Evolutionary conservation across 2,797 vertebrate species (phyloP).

Genomic region (Scleropages formosus): DNA sequence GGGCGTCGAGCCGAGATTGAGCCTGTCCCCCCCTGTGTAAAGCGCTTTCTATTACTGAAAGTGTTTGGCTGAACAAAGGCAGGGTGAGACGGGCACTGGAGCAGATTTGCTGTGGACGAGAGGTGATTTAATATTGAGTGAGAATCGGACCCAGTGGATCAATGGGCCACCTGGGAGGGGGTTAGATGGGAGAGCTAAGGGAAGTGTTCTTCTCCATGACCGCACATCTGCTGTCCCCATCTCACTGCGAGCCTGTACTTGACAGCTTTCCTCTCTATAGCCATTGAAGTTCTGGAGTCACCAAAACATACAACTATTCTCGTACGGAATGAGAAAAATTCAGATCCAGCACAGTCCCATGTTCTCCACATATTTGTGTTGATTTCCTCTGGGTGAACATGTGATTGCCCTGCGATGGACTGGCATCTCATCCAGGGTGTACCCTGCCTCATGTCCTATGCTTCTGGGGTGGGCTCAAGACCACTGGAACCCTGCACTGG

Average conservation of each 20-base stretch:
- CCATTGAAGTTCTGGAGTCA: background rate
- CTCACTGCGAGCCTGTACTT: background rate
- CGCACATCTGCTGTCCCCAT: background rate
- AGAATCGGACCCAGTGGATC: conserved; percentile 60
- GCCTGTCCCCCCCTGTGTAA: conserved; percentile 44
- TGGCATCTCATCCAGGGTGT: too few species aligned
- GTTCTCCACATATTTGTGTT: too few species aligned
- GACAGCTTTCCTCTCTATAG: background rate
- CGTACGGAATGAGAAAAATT: too few species aligned
- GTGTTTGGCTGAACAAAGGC: conserved; percentile 57
- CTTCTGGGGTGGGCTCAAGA: too few species aligned
- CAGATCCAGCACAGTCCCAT: too few species aligned
- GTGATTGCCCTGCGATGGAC: too few species aligned
- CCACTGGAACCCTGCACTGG: too few species aligned
- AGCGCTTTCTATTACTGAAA: conserved; percentile 63
- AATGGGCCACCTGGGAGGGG: conserved; percentile 54
- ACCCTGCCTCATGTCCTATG: too few species aligned
- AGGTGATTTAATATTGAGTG: conserved; percentile 61
- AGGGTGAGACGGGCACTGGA: conserved; percentile 50
- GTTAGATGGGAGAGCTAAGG: conserved; percentile 30
- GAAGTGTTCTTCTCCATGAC: conserved; percentile 28
- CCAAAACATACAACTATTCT: too few species aligned
- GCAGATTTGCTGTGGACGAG: conserved; percentile 36
- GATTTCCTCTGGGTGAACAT: too few species aligned
- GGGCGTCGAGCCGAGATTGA: conserved; percentile 49